Percentiles rank a stretch among this genome's conserved stretches.
Evolutionary conservation across 1,140 invertebrate genomes (phyloP).

Genomic region (Aphelinus certus): DNA sequence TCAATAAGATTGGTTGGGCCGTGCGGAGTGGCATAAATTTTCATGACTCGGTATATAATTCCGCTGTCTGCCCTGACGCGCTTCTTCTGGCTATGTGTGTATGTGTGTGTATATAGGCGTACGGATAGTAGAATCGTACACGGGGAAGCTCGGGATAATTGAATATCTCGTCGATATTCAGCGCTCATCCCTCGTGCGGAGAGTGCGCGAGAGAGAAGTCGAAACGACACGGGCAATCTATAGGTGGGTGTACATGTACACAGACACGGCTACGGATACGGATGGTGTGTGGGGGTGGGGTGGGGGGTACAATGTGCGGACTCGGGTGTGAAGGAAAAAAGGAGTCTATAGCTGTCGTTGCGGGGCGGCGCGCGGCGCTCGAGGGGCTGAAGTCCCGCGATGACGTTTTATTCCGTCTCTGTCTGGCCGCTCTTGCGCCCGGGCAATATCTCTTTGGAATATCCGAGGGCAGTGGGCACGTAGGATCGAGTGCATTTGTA

Average conservation of each 20-base stretch:
- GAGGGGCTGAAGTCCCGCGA: neutral
- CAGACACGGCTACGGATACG: neutral
- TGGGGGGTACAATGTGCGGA: neutral
- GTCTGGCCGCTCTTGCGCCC: neutral
- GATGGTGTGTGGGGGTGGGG: neutral
- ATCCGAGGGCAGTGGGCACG: conserved; percentile 5
- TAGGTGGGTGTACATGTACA: no score
- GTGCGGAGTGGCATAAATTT: neutral
- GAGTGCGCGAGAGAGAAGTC: neutral
- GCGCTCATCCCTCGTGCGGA: neutral
- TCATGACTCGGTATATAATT: conserved; percentile 27
- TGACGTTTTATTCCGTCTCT: conserved; percentile 18
- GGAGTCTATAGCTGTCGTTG: neutral
- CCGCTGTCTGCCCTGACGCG: neutral
- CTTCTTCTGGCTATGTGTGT: no score
- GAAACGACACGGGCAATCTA: neutral
- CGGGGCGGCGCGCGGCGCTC: neutral
- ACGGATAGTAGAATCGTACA: no score
- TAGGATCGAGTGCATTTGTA: conserved; percentile 45
- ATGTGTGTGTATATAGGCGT: no score
- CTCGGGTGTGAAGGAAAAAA: neutral
- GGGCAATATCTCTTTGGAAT: conserved; percentile 13
- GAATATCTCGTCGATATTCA: conserved; percentile 30
- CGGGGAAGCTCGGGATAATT: conserved; percentile 15
- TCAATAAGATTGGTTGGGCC: conserved; percentile 16